Base-by-base conservation (phyloP, 1,140 invertebrate genomes). In the Drosophila watanabei region DNA sequence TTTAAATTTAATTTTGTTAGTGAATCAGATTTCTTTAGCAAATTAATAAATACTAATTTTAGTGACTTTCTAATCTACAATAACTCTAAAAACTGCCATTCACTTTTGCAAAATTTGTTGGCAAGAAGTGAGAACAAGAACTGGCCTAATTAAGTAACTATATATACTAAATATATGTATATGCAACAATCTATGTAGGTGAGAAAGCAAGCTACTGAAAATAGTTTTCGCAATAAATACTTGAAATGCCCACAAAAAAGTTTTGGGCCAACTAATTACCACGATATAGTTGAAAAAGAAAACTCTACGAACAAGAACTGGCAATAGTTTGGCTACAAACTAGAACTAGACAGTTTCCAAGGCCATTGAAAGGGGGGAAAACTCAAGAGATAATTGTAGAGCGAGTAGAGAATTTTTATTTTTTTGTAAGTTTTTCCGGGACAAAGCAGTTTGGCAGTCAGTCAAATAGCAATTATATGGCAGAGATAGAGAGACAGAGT, bases 361-460 rank as follows among this genome's bases (percentile, higher is more conserved):
- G 49, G 69, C 46, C 49, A 75, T 41, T 46, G 48, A 73, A 54
- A 75, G 33, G 32, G 66, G 48, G 45, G 32, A 39, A 28, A 75
- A 64, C 59, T 48, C 35, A 84, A 72, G 76, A 64, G 73, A 35
- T 59, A 82, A 65, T 75, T 49, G 37, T 54, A 72, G 70, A 73
- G 46, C 66, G 43, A 73, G 28, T 61, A 52, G 49, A 57, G 54
- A 57, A 28, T 13, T 4, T 18, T 32, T 49, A 51, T 70, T 20
- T 13, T 51, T 32, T 52, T 33, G 30, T 30, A 32, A 37, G 52
- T 14, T 64, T 66, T 73, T 71, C 58, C 80, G 58, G 80, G 65
- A 88, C 84, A 92, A 92, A 92, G 89, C 89, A 86, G 90, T 88
- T 91, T 92, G 89, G 89, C 82, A 91, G 89, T 92, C 85, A 92